Evolutionary conservation across 2,797 vertebrate species (phyloP).

Genomic region (Numenius phaeopus): DNA sequence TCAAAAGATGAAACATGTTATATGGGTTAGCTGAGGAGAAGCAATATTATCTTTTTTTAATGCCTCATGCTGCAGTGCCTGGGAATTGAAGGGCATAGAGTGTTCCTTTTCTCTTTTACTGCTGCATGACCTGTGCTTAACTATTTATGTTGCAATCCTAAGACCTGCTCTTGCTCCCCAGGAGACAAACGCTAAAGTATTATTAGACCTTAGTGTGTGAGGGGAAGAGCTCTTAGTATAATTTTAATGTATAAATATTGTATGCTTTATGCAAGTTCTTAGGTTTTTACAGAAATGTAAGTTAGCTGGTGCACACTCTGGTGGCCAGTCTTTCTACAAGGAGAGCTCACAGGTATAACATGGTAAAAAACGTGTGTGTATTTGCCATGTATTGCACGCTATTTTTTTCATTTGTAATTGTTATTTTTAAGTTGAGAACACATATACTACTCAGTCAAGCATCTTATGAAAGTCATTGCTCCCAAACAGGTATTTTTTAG

Average conservation of each 20-base stretch:
- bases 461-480: not conserved
- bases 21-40: not conserved
- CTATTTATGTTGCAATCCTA: not conserved
- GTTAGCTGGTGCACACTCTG: constrained; percentile 19
- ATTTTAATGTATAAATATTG: constrained; percentile 44
- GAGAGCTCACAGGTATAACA: not conserved
- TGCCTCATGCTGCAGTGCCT: not conserved
- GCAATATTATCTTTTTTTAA: not conserved
- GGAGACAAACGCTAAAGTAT: not conserved
- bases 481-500: not conserved
- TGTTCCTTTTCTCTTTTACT: not conserved
- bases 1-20: not conserved
- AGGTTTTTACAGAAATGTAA: not conserved
- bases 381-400: not conserved
- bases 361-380: not conserved
- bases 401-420: not conserved
- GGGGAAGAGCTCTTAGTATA: not conserved
- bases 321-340: not conserved
- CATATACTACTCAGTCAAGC: not conserved
- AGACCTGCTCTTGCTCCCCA: not conserved
- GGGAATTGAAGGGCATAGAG: not conserved
- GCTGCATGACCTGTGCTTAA: constrained; percentile 11
- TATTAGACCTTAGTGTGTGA: not conserved
- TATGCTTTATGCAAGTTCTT: not conserved
- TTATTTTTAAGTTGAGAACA: not conserved